Evolutionary conservation across 2,113 vertebrate genomes (phyloP).

Genomic region (Paracanthobrama guichenoti): DNA sequence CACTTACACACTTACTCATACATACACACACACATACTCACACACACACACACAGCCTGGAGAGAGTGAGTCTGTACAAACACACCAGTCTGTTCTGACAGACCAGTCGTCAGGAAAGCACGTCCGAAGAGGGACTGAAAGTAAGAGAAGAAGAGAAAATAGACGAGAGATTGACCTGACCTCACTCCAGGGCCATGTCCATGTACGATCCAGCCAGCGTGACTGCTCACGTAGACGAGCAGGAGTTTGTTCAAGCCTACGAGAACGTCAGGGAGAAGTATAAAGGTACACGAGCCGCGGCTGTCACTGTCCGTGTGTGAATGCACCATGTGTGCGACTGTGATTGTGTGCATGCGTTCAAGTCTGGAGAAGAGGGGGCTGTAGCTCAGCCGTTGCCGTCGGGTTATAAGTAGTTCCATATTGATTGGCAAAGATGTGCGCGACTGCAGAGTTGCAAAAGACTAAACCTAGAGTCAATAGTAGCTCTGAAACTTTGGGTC

Average conservation of each 20-base stretch:
- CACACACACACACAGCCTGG: conserved; percentile 23
- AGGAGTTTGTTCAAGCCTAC: conserved; percentile 88
- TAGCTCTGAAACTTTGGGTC: neutral
- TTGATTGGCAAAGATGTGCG: conserved; percentile 47
- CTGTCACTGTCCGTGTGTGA: conserved; percentile 19
- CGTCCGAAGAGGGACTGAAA: conserved; percentile 43
- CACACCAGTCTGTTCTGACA: conserved; percentile 38
- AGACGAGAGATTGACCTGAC: conserved; percentile 50
- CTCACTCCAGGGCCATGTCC: conserved; percentile 66
- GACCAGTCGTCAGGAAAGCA: conserved; percentile 29
- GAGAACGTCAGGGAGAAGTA: conserved; percentile 90
- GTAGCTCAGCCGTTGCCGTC: neutral
- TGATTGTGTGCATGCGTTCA: conserved; percentile 38
- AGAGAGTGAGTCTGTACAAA: conserved; percentile 41
- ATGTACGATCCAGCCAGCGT: conserved; percentile 67
- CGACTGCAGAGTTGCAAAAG: conserved; percentile 6
- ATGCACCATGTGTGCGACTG: conserved; percentile 31
- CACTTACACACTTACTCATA: conserved; percentile 34
- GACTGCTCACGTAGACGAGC: conserved; percentile 78
- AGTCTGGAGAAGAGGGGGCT: conserved; percentile 41
- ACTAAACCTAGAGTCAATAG: conserved; percentile 6
- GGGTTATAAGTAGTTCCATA: conserved; percentile 55
- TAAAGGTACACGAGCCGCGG: conserved; percentile 80
- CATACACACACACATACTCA: conserved; percentile 42
- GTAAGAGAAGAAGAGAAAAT: conserved; percentile 31